Conservation (phyloP, 2,888 invertebrate species). For the Trichacis sp. region DNA sequence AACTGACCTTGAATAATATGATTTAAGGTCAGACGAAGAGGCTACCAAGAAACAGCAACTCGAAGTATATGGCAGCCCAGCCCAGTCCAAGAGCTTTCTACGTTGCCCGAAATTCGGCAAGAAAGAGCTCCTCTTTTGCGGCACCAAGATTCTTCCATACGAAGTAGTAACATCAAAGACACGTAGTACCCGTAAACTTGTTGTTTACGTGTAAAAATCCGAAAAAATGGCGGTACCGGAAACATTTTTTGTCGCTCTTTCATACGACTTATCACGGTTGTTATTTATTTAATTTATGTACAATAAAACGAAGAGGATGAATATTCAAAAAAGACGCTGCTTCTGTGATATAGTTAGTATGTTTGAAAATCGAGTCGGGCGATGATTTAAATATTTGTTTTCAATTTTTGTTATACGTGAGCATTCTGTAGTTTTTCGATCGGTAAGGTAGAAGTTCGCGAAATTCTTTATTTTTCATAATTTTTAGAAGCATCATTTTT, state of each 20-base stretch:
- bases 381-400: too few species aligned
- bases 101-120: constrained; percentile 62
- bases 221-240: too few species aligned
- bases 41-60: constrained; percentile 62
- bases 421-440: too few species aligned
- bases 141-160: constrained; percentile 63
- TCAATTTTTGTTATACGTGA: too few species aligned
- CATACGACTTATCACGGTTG: neutral
- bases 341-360: constrained; percentile 30
- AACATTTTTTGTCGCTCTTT: neutral
- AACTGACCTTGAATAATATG: neutral
- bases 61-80: constrained; percentile 63
- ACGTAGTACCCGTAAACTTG: too few species aligned
- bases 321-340: constrained; percentile 21
- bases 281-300: constrained; percentile 7
- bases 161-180: constrained; percentile 47
- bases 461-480: too few species aligned
- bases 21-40: constrained; percentile 60
- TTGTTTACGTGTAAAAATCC: too few species aligned
- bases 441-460: too few species aligned
- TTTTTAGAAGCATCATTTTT: too few species aligned
- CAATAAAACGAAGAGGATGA: constrained; percentile 8
- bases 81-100: constrained; percentile 61
- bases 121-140: constrained; percentile 61
- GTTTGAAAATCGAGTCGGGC: too few species aligned